A percentile compares a stretch with the other conserved stretches of the same genome.
These are phyloP conservation scores for Drosophila tropicalis DNA, from an alignment of 1,140 invertebrate genomes.

Conservation along the genomic window DNA sequence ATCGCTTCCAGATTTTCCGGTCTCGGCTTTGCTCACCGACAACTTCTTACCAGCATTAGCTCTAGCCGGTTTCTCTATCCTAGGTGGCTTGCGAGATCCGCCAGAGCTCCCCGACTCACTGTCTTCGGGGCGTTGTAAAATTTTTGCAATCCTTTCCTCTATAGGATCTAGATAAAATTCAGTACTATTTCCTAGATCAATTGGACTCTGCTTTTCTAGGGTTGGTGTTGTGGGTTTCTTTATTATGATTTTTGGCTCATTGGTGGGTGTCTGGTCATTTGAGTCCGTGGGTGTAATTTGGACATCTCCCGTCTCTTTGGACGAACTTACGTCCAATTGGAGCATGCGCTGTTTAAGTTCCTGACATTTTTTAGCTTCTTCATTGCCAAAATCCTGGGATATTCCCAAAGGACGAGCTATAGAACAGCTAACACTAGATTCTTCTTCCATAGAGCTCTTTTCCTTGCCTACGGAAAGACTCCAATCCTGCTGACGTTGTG, in stretches of 20 bases:
- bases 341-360: slow-evolving; percentile 80
- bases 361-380: slow-evolving; percentile 84
- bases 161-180: slow-evolving; percentile 78
- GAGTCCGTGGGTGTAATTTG: slow-evolving; percentile 53
- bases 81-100: slow-evolving; percentile 68
- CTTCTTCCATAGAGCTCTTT: slow-evolving; percentile 88
- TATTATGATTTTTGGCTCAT: slow-evolving; percentile 64
- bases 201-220: slow-evolving; percentile 86
- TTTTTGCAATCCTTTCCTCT: slow-evolving; percentile 76
- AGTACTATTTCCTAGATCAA: slow-evolving; percentile 84
- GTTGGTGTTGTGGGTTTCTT: slow-evolving; percentile 86
- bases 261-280: slow-evolving; percentile 65
- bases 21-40: slow-evolving; percentile 59
- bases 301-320: slow-evolving; percentile 34
- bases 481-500: slow-evolving; percentile 75
- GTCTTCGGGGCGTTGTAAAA: slow-evolving; percentile 71
- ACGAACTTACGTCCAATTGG: slow-evolving; percentile 58
- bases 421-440: slow-evolving; percentile 91
- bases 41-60: slow-evolving; percentile 70
- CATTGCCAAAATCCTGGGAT: slow-evolving; percentile 88
- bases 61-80: slow-evolving; percentile 76
- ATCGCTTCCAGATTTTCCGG: slow-evolving; percentile 76
- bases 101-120: slow-evolving; percentile 78
- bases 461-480: slow-evolving; percentile 85
- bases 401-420: slow-evolving; percentile 90